These are phyloP conservation scores for Dufourea novaeangliae DNA, from an alignment of 1,140 invertebrate species.

Conservation along the genomic window DNA sequence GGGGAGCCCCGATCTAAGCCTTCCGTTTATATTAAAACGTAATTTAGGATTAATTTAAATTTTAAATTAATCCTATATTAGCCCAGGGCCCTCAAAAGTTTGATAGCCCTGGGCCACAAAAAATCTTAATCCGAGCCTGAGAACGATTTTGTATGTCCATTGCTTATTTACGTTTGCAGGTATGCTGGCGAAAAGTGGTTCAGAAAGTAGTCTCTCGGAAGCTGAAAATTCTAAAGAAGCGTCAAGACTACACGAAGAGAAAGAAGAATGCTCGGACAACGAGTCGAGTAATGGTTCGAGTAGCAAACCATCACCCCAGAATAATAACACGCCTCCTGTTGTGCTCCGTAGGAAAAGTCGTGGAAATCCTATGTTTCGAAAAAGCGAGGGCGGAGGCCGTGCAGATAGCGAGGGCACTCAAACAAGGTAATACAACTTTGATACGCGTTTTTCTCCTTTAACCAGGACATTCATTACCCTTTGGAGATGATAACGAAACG, in stretches of 20 bases:
- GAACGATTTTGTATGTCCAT: conserved; percentile 6
- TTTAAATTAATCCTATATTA: too few relatives aligned
- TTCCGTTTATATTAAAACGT: too few relatives aligned
- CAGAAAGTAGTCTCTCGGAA: conserved; percentile 93
- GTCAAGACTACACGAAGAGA: conserved; percentile 85
- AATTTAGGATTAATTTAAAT: too few relatives aligned
- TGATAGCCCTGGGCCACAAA: too few relatives aligned
- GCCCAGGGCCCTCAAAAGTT: too few relatives aligned
- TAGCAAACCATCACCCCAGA: conserved; percentile 73
- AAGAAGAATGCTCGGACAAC: conserved; percentile 84
- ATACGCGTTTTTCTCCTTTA: background rate
- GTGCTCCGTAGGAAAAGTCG: conserved; percentile 85
- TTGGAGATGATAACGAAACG: conserved; percentile 10
- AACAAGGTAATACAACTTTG: conserved; percentile 61
- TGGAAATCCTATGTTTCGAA: conserved; percentile 85
- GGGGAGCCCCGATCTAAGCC: too few relatives aligned
- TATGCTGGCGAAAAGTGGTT: conserved; percentile 88
- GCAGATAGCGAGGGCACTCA: conserved; percentile 80
- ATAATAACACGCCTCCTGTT: conserved; percentile 81
- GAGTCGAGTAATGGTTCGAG: conserved; percentile 79
- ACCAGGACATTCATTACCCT: background rate
- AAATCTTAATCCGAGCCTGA: too few relatives aligned
- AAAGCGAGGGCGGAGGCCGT: conserved; percentile 84
- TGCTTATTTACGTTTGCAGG: conserved; percentile 58
- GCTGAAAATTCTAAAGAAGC: conserved; percentile 87